Conservation (phyloP, 2,888 invertebrate genomes). For the Conus canariensis region DNA sequence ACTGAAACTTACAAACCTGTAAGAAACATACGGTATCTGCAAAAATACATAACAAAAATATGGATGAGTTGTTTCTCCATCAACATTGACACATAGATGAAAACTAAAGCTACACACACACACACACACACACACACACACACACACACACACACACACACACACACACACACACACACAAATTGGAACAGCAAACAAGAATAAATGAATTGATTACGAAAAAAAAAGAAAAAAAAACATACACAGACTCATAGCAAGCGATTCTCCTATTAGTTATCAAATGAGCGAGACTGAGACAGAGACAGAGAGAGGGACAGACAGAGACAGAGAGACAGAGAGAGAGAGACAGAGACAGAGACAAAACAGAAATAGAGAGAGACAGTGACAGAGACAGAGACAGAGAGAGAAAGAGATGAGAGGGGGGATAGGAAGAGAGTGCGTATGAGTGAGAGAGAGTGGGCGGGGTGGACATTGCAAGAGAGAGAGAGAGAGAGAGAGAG, state of each 20-base stretch:
- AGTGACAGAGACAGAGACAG: neutral
- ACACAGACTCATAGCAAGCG: too few relatives aligned
- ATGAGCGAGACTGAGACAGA: neutral
- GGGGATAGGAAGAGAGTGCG: neutral
- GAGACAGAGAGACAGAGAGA: neutral
- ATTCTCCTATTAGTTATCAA: too few relatives aligned
- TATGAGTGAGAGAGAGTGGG: neutral
- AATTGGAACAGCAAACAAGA: too few relatives aligned
- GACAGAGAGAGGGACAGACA: neutral
- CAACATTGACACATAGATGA: too few relatives aligned
- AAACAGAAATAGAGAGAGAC: neutral
- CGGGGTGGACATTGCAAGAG: neutral
- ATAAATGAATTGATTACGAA: too few relatives aligned
- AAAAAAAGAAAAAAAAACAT: too few relatives aligned
- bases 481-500: neutral
- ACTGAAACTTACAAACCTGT: too few relatives aligned
- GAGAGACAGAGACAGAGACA: neutral
- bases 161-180: neutral
- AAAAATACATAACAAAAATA: too few relatives aligned
- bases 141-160: conserved; percentile 14
- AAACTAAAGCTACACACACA: neutral
- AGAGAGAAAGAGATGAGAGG: neutral
- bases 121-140: conserved; percentile 14
- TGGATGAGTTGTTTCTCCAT: too few relatives aligned
- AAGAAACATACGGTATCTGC: too few relatives aligned